Evolutionary conservation across 2,113 vertebrate species (phyloP).

Genomic region (Caretta caretta): DNA sequence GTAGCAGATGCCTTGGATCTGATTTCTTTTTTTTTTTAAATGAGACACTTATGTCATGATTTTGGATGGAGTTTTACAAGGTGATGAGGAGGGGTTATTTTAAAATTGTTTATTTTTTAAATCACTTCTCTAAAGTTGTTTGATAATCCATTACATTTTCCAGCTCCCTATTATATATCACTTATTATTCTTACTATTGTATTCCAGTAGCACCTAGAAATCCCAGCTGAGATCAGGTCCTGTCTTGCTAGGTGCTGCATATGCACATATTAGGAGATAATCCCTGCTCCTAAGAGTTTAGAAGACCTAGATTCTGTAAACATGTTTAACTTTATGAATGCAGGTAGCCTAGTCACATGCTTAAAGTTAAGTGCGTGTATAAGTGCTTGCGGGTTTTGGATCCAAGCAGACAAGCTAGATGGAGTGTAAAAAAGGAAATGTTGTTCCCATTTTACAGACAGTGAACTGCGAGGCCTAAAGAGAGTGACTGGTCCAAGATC

Average conservation of each 20-base stretch:
- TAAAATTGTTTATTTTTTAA: background rate
- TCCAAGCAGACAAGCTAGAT: background rate
- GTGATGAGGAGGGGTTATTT: background rate
- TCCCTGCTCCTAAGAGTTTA: background rate
- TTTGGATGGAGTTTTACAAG: background rate
- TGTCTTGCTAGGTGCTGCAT: slow-evolving; percentile 34
- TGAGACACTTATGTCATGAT: background rate
- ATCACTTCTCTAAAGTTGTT: rapidly evolving
- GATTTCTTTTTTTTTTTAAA: background rate
- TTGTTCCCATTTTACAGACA: background rate
- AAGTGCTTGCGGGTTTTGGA: background rate
- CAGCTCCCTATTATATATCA: background rate
- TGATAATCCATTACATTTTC: background rate
- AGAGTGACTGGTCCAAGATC: background rate
- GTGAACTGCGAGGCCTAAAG: slow-evolving; percentile 12
- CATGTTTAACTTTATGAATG: background rate
- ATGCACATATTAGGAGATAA: background rate
- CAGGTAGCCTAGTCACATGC: background rate
- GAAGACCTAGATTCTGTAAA: background rate
- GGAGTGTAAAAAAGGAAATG: background rate
- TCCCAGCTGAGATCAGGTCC: background rate
- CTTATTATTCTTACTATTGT: background rate
- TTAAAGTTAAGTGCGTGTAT: background rate
- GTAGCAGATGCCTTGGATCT: background rate
- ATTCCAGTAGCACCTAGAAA: background rate